A percentile compares a stretch with the other conserved stretches of the same genome.
These are phyloP conservation scores for Netelia inedita DNA, from an alignment of 2,888 invertebrate species.

Conservation along the genomic window DNA sequence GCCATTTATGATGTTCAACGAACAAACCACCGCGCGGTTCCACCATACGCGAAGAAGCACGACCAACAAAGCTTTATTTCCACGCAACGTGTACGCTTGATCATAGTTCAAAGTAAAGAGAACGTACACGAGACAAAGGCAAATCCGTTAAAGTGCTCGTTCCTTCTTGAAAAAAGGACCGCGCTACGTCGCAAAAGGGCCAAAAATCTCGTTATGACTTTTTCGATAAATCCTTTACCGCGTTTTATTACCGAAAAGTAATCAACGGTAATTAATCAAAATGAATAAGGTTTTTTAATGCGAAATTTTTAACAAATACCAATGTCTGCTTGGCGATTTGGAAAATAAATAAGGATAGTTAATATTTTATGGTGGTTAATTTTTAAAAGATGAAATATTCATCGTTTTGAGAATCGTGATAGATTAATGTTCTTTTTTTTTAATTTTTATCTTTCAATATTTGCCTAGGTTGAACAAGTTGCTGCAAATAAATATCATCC, in stretches of 20 bases:
- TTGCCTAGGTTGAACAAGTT: background rate
- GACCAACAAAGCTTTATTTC: constrained; percentile 35
- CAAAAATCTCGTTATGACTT: too few relatives aligned
- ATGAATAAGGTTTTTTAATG: too few relatives aligned
- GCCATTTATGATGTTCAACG: constrained; percentile 13
- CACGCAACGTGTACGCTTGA: constrained; percentile 8
- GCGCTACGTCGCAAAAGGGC: too few relatives aligned
- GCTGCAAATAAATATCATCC: background rate
- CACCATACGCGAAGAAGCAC: background rate
- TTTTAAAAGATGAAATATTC: too few relatives aligned
- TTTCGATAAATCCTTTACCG: too few relatives aligned
- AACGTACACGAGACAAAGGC: background rate
- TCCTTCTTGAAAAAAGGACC: background rate
- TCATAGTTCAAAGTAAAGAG: background rate
- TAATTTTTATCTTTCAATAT: background rate
- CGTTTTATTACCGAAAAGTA: too few relatives aligned
- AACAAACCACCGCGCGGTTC: background rate
- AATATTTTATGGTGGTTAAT: too few relatives aligned
- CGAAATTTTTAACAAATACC: too few relatives aligned
- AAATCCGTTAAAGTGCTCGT: background rate
- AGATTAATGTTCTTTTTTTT: background rate
- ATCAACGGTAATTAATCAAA: too few relatives aligned
- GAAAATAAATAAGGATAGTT: too few relatives aligned
- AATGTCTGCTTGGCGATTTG: too few relatives aligned
- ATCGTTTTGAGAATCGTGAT: too few relatives aligned